Percentiles rank a stretch among this genome's conserved stretches.
Conservation (phyloP, 2,113 vertebrate species). For the Diadophis punctatus region DNA sequence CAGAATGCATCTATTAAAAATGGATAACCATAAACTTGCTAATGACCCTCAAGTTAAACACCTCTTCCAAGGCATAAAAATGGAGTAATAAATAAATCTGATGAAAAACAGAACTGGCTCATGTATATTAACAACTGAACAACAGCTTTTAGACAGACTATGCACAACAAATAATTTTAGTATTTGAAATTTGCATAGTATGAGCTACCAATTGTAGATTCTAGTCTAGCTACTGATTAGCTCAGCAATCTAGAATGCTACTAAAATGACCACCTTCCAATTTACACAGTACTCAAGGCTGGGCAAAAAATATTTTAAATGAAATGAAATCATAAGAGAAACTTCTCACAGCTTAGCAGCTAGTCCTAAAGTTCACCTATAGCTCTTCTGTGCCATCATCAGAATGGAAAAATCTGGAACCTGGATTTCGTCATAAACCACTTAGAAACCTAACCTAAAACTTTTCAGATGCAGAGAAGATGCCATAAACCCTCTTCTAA, state of each 20-base stretch:
- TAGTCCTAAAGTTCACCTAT: not conserved
- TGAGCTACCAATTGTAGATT: not conserved
- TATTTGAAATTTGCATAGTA: not conserved
- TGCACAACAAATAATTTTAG: not conserved
- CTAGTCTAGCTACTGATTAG: not conserved
- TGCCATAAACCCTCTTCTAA: not conserved
- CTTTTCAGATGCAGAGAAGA: not conserved
- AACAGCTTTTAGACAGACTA: not conserved
- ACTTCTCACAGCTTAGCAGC: not conserved
- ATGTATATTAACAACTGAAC: not conserved
- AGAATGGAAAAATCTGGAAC: not conserved
- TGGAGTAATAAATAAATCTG: constrained; percentile 6
- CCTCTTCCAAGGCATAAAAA: not conserved
- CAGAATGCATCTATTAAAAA: not conserved
- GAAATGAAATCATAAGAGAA: not conserved
- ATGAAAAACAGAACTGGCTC: constrained; percentile 7
- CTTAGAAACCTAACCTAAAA: not conserved
- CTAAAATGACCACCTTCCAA: not conserved
- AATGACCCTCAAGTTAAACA: constrained; percentile 8
- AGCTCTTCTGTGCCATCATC: not conserved
- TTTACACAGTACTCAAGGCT: not conserved
- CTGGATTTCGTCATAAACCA: not conserved
- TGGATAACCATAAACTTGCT: not conserved
- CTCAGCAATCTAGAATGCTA: not conserved
- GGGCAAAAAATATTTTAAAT: not conserved